Conservation (phyloP, 53 echinoderm and acorn worm genomes). For the Stichopus horrens region DNA sequence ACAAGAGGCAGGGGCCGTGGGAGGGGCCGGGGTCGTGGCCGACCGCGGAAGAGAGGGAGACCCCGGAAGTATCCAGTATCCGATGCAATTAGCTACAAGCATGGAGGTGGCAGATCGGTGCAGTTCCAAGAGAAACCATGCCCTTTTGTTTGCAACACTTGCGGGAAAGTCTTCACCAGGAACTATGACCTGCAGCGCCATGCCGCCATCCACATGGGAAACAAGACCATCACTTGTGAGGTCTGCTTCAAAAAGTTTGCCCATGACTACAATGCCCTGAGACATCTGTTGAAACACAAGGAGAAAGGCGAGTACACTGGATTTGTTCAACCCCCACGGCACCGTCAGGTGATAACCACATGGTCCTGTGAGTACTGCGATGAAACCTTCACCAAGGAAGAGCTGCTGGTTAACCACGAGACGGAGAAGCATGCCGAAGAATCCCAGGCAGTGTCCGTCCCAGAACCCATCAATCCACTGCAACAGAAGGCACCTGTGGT, state of each 20-base stretch:
- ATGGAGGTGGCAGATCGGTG: slow-evolving; percentile 54
- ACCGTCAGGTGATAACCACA: slow-evolving; percentile 47
- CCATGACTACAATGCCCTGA: slow-evolving; percentile 80
- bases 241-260: slow-evolving; percentile 91
- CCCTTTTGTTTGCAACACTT: slow-evolving; percentile 71
- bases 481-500: neutral
- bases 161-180: slow-evolving; percentile 79
- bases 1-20: slow-evolving; percentile 45
- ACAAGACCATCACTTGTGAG: slow-evolving; percentile 91
- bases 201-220: slow-evolving; percentile 87
- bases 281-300: slow-evolving; percentile 82
- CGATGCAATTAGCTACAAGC: slow-evolving; percentile 61
- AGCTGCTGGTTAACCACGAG: slow-evolving; percentile 68
- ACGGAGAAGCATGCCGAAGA: slow-evolving; percentile 15
- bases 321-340: slow-evolving; percentile 45
- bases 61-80: slow-evolving; percentile 84
- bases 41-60: slow-evolving; percentile 63
- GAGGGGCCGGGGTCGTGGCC: slow-evolving; percentile 38
- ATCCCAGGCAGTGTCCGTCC: neutral
- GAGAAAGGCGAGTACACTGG: slow-evolving; percentile 83
- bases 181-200: slow-evolving; percentile 88
- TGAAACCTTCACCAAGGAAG: slow-evolving; percentile 78
- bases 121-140: slow-evolving; percentile 57
- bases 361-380: slow-evolving; percentile 85
- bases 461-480: neutral